Conservation (phyloP, 2,113 vertebrate species). For the Sprattus sprattus region DNA sequence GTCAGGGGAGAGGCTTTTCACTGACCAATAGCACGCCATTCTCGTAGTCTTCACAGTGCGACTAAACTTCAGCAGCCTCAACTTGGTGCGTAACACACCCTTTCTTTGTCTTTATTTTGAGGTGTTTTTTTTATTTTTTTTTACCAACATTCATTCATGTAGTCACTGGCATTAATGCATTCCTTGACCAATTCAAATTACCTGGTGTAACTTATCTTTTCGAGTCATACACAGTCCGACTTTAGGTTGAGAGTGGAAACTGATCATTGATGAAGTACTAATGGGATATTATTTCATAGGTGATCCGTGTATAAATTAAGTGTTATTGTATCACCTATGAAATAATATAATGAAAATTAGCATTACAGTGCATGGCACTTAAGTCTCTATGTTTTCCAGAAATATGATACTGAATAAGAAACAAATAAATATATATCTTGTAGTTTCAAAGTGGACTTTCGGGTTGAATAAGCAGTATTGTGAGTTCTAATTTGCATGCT, state of each 20-base stretch:
- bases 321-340: no score
- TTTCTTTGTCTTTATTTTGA: neutral
- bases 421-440: neutral
- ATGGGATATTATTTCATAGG: neutral
- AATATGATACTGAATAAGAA: no score
- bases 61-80: neutral
- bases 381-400: no score
- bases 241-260: neutral
- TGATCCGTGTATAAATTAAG: neutral
- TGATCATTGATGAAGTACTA: neutral
- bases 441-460: neutral
- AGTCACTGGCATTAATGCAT: neutral
- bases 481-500: neutral
- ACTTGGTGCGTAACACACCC: neutral
- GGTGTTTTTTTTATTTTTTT: neutral
- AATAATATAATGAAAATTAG: neutral
- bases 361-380: neutral
- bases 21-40: constrained; percentile 1
- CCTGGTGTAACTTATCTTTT: neutral
- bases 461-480: neutral
- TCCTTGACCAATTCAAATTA: neutral
- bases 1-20: constrained; percentile 7
- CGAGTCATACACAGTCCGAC: neutral
- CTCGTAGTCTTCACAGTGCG: neutral
- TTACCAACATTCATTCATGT: neutral